Base-by-base conservation (phyloP, 2,797 vertebrate species). In the Alectoris magna region DNA sequence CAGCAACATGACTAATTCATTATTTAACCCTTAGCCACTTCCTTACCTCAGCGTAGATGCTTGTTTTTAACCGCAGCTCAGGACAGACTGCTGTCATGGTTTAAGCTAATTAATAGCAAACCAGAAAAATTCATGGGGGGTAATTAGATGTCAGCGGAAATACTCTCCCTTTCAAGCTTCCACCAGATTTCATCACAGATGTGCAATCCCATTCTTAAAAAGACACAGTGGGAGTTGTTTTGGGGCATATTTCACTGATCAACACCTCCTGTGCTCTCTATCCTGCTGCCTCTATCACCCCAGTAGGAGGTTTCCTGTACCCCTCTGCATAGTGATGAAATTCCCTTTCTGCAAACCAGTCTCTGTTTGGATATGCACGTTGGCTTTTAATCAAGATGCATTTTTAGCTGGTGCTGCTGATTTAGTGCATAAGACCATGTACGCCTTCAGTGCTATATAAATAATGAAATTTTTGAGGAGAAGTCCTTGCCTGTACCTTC, bases 321-420 rank as follows among this genome's bases (percentile, higher is more conserved):
- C 10, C 0, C 14, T 76, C 15, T 1, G 12, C 19, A 14, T 15
- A 60, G 23, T 5, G 6, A 51, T 46, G 12, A 83, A 77, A 62
- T 85, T 87, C 38, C 43, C 8, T 17, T 44, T 77, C 53, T 13
- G 31, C 23, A 6, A 66, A 49, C 27, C 53, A n/a, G 27, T 9
- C 0, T 0, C 8, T 26, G 2, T 76, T 60, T 62, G 17, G 49
- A 89, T 16, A 56, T 2, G 4, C 0, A 0, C 6, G 5, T 0
- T 2, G 22, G 11, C 17, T 83, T 44, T 66, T 69, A 80, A 76
- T 10, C 27, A 55, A n/a, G 48, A 38, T 14, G 34, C 2, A 1
- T 15, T 10, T 67, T 76, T 58, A 29, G 9, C 39, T 11, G 6
- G 11, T 36, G 62, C 14, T 77, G 41, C 6, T 91, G 62, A 66